A percentile compares a stretch with the other conserved stretches of the same genome.
Conservation (phyloP, 53 echinoderm and acorn worm species). For the Mesocentrotus franciscanus region DNA sequence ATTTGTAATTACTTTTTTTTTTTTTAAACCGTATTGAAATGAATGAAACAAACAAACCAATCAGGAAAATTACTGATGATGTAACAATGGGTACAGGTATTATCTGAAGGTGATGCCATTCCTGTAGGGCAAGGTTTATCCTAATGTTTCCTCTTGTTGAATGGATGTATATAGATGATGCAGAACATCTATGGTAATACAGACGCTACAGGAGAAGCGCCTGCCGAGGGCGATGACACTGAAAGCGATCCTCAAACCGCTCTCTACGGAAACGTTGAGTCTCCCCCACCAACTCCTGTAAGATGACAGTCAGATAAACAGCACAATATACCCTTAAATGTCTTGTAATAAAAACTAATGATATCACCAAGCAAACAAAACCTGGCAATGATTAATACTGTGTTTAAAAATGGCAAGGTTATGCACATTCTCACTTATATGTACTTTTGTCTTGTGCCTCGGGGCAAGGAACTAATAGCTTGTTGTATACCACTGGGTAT, state of each 20-base stretch:
- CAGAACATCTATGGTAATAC: slow-evolving; percentile 57
- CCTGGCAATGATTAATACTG: not conserved
- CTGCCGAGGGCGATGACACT: not conserved
- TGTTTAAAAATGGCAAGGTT: not conserved
- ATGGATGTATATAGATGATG: not conserved
- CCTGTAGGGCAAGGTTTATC: not conserved
- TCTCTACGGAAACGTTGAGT: slow-evolving; percentile 13
- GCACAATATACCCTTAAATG: not conserved
- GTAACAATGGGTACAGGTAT: too few species aligned
- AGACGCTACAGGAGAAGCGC: not conserved
- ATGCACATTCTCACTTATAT: not conserved
- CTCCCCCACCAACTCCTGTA: slow-evolving; percentile 23
- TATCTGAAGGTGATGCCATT: not conserved
- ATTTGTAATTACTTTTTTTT: too few species aligned
- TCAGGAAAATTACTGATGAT: too few species aligned
- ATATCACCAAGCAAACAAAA: not conserved
- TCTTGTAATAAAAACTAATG: not conserved
- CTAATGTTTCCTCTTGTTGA: not conserved
- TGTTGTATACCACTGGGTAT: not conserved
- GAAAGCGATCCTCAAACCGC: not conserved
- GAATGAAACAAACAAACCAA: too few species aligned
- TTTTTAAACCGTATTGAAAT: too few species aligned
- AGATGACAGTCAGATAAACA: not conserved
- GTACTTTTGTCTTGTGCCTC: not conserved
- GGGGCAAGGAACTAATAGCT: not conserved